phyloP scores from a whole-genome alignment of 2,888 invertebrate species.

The Amphiduros pacificus region DNA sequence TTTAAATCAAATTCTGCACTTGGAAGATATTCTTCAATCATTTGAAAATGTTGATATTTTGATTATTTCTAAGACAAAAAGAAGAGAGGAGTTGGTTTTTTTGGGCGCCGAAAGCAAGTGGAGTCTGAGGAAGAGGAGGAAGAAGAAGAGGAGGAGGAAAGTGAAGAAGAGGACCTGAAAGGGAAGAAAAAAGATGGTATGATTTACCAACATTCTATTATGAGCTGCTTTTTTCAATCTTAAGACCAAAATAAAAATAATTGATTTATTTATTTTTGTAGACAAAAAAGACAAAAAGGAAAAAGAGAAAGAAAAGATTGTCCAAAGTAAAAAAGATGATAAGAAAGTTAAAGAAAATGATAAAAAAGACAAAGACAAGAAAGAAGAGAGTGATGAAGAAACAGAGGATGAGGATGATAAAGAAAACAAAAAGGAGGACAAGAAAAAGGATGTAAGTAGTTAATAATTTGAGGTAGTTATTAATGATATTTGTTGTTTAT shows the following conservation, averaged over 20 bases:
- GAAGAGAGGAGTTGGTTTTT: not conserved
- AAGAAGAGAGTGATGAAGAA: not conserved
- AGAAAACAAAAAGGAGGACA: not conserved
- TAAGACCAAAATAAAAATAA: too few relatives aligned
- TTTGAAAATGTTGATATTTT: too few relatives aligned
- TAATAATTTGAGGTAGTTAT: too few relatives aligned
- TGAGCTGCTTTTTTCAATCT: not conserved
- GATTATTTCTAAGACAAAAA: too few relatives aligned
- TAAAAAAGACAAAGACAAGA: not conserved
- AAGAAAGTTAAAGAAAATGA: constrained; percentile 4
- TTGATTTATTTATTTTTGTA: too few relatives aligned
- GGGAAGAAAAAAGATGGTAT: not conserved
- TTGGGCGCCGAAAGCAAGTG: too few relatives aligned
- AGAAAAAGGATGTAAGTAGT: too few relatives aligned
- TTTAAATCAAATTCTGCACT: too few relatives aligned
- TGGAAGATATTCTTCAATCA: too few relatives aligned
- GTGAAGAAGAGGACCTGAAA: not conserved
- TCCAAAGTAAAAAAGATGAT: not conserved
- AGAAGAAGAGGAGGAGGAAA: constrained; percentile 10
- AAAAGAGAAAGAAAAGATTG: not conserved
- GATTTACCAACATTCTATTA: not conserved
- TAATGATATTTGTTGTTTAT: too few relatives aligned
- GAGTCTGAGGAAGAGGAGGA: constrained; percentile 1
- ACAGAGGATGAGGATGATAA: constrained; percentile 1
- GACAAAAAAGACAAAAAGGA: too few relatives aligned